Conservation (phyloP, 2,113 vertebrate species). For the Calidris pugnax region DNA sequence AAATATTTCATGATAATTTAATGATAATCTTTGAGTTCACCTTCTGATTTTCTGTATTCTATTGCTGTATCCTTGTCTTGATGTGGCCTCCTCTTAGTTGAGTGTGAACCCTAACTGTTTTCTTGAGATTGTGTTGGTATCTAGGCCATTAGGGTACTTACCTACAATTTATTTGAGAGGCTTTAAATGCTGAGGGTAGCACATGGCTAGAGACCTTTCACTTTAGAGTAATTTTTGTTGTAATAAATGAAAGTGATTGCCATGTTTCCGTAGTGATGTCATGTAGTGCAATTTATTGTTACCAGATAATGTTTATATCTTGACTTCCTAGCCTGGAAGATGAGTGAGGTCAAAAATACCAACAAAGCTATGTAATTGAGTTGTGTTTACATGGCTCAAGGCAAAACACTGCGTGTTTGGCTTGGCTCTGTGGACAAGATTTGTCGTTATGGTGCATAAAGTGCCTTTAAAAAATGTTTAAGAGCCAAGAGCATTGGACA, state of each 20-base stretch:
- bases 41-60: not conserved
- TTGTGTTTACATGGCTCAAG: not conserved
- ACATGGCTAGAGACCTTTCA: not conserved
- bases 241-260: not conserved
- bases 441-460: not conserved
- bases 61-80: not conserved
- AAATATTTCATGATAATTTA: not conserved
- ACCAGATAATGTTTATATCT: not conserved
- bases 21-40: not conserved
- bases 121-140: not conserved
- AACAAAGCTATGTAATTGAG: not conserved
- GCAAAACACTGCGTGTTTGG: not conserved
- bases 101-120: not conserved
- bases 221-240: not conserved
- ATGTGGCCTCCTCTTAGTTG: fast-evolving
- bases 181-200: not conserved
- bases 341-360: not conserved
- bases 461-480: not conserved
- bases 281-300: not conserved
- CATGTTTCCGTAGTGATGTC: not conserved
- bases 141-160: too few relatives aligned
- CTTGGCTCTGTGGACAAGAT: not conserved
- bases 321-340: not conserved
- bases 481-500: not conserved
- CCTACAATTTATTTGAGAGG: not conserved